These are phyloP conservation scores for Plectrocnemia conspersa DNA, from an alignment of 1,140 invertebrate species.

Conservation along the genomic window DNA sequence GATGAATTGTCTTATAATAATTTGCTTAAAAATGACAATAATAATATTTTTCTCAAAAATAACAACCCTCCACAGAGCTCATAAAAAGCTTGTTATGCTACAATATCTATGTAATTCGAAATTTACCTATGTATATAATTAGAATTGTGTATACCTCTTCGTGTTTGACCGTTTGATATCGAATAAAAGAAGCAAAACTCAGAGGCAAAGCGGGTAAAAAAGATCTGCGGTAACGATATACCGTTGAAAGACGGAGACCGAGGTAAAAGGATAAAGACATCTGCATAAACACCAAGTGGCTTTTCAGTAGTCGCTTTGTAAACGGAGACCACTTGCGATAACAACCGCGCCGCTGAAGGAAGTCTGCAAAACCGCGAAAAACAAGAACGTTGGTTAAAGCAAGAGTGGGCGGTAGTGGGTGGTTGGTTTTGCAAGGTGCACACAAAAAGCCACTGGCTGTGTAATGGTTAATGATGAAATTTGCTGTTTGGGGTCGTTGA, in stretches of 20 bases:
- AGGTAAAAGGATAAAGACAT: conserved; percentile 11
- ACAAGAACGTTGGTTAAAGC: neutral
- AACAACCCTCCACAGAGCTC: no score
- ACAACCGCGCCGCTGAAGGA: conserved; percentile 6
- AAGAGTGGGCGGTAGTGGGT: neutral
- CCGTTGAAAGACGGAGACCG: neutral
- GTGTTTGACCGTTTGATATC: no score
- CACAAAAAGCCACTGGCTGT: neutral
- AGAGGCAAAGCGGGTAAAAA: no score
- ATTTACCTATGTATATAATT: no score
- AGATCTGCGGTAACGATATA: neutral
- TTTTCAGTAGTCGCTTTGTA: conserved; percentile 26
- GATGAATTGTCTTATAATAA: no score
- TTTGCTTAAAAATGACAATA: no score
- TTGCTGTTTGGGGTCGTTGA: neutral
- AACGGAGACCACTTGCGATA: conserved; percentile 28
- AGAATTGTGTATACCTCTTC: no score
- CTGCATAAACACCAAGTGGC: conserved; percentile 23
- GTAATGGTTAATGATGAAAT: conserved; percentile 3
- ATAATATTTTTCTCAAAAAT: no score
- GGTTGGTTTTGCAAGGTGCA: neutral
- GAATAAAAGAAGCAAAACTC: no score
- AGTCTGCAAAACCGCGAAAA: neutral
- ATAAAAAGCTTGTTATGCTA: no score
- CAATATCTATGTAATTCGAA: no score